Percentiles rank a stretch among this genome's conserved stretches.
phyloP scores from a whole-genome alignment of 1,140 invertebrate genomes.

The Drosophila sturtevanti region DNA sequence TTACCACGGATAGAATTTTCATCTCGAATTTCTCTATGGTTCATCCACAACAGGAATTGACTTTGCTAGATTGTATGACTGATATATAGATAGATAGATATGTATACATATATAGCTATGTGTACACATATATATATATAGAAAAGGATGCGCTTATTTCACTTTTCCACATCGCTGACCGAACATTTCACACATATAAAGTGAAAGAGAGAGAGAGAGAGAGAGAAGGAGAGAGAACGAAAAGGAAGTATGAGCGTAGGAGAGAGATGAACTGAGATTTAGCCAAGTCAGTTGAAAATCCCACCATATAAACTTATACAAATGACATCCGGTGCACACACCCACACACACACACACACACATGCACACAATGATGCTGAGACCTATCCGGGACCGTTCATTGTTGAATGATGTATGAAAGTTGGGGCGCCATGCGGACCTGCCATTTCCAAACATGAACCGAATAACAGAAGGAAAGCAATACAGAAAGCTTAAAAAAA shows the following conservation, averaged over 20 bases:
- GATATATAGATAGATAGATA: slow-evolving; percentile 4
- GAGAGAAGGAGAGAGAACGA: too few species aligned
- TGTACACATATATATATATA: slow-evolving; percentile 9
- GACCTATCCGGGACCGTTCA: slow-evolving; percentile 28
- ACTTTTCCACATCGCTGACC: slow-evolving; percentile 55
- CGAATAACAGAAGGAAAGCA: slow-evolving; percentile 40
- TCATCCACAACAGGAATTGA: neutral
- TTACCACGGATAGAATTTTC: neutral
- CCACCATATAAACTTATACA: slow-evolving; percentile 67
- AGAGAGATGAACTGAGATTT: slow-evolving; percentile 1
- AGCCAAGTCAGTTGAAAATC: slow-evolving; percentile 54
- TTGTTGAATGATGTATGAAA: slow-evolving; percentile 76
- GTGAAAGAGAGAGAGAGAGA: neutral
- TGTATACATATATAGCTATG: neutral
- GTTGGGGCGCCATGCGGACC: slow-evolving; percentile 40
- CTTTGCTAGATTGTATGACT: slow-evolving; percentile 8
- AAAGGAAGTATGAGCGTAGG: neutral
- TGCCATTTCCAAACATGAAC: neutral
- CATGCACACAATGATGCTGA: slow-evolving; percentile 10
- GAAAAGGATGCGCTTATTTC: slow-evolving; percentile 65
- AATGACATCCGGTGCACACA: slow-evolving; percentile 66
- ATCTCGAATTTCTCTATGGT: neutral
- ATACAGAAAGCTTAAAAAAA: slow-evolving; percentile 10
- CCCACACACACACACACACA: slow-evolving; percentile 8
- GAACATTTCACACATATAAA: slow-evolving; percentile 36